These are phyloP conservation scores for Macropodus opercularis DNA, from an alignment of 2,797 vertebrate genomes.

Conservation along the genomic window DNA sequence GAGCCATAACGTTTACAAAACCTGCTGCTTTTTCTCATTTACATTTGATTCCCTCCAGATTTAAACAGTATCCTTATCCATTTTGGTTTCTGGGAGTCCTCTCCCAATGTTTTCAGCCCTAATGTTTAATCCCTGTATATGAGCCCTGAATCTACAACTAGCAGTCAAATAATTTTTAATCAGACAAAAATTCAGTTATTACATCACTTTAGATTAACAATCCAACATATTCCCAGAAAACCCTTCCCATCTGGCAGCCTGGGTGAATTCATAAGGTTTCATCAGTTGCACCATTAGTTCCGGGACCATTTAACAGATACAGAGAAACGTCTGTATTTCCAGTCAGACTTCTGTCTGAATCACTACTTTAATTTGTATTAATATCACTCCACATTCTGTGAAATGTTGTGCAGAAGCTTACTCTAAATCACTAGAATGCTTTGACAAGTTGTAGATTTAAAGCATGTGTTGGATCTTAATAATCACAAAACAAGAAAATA, in stretches of 20 bases:
- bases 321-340: neutral
- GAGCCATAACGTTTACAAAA: neutral
- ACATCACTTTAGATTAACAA: neutral
- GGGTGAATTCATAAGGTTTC: neutral
- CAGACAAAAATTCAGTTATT: too few relatives aligned
- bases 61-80: neutral
- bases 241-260: neutral
- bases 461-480: neutral
- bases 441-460: neutral
- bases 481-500: too few relatives aligned
- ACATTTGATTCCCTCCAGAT: too few relatives aligned
- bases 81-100: neutral
- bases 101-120: neutral
- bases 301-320: constrained; percentile 16
- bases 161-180: constrained; percentile 3
- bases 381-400: constrained; percentile 1
- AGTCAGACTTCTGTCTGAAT: constrained; percentile 28
- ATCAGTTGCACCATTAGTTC: constrained; percentile 8
- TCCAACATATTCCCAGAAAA: constrained; percentile 24
- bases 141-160: neutral
- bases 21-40: neutral
- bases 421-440: neutral
- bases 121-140: neutral
- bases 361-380: neutral
- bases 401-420: constrained; percentile 5